These are phyloP conservation scores for Tinea pellionella DNA, from an alignment of 2,888 invertebrate species.

Conservation along the genomic window DNA sequence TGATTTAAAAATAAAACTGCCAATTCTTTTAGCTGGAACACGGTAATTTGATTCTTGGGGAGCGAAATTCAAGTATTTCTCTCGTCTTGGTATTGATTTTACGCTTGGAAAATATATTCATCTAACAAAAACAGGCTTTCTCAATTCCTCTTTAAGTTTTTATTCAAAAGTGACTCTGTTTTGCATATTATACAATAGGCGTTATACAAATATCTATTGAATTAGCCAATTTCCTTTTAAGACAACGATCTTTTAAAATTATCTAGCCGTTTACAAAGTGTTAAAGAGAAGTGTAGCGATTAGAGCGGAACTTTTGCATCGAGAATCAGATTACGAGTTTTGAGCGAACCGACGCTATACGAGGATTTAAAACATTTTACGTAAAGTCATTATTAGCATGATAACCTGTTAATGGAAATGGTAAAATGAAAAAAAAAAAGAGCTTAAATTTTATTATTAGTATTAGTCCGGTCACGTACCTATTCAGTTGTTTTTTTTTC, in stretches of 20 bases:
- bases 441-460: no score
- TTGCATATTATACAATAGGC: neutral
- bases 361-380: neutral
- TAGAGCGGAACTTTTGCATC: neutral
- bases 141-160: neutral
- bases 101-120: neutral
- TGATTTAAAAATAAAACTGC: slow-evolving; percentile 5
- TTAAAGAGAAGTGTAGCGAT: slow-evolving; percentile 1
- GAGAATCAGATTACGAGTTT: neutral
- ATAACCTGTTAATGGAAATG: neutral
- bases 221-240: neutral
- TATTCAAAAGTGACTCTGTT: neutral
- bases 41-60: slow-evolving; percentile 1
- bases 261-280: neutral
- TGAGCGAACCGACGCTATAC: neutral
- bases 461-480: no score
- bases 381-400: neutral
- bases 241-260: neutral
- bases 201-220: neutral
- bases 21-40: slow-evolving; percentile 1
- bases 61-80: neutral
- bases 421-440: neutral
- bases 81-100: neutral
- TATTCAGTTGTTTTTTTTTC: no score
- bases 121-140: neutral